Evolutionary conservation across 1,140 invertebrate genomes (phyloP).

Genomic region (Chrysoperla carnea): DNA sequence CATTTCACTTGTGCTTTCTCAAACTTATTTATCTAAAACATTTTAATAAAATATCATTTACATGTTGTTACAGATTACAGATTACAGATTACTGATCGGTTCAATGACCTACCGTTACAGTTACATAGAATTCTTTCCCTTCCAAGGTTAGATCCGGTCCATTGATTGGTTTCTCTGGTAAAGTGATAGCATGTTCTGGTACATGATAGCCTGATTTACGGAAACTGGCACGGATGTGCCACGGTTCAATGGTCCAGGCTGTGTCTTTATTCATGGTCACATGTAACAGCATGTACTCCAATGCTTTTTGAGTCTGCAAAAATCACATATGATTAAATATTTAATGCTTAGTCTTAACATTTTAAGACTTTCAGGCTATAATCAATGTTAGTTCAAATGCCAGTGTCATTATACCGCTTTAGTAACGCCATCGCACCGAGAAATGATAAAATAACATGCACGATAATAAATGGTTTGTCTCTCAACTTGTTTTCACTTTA

Average conservation of each 20-base stretch:
- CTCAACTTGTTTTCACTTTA: too few species aligned
- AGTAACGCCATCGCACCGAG: background rate
- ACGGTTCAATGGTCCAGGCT: constrained; percentile 65
- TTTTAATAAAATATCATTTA: background rate
- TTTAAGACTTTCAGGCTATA: too few species aligned
- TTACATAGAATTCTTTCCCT: constrained; percentile 64
- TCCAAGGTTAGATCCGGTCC: constrained; percentile 62
- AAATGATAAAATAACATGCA: too few species aligned
- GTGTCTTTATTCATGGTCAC: constrained; percentile 58
- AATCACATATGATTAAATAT: constrained; percentile 6
- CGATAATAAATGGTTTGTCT: too few species aligned
- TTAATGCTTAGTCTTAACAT: background rate
- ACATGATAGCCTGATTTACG: constrained; percentile 46
- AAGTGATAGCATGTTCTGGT: constrained; percentile 47
- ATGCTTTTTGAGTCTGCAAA: constrained; percentile 35
- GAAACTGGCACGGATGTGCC: constrained; percentile 57
- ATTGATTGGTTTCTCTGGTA: constrained; percentile 51
- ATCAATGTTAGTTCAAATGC: constrained; percentile 2
- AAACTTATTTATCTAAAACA: constrained; percentile 38
- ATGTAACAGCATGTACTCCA: constrained; percentile 26
- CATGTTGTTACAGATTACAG: too few species aligned
- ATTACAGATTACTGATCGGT: background rate
- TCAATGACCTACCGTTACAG: constrained; percentile 39
- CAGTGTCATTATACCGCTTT: background rate
- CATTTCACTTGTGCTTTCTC: constrained; percentile 52